These are phyloP conservation scores for Crotophaga sulcirostris DNA, from an alignment of 2,113 vertebrate species.

Conservation along the genomic window DNA sequence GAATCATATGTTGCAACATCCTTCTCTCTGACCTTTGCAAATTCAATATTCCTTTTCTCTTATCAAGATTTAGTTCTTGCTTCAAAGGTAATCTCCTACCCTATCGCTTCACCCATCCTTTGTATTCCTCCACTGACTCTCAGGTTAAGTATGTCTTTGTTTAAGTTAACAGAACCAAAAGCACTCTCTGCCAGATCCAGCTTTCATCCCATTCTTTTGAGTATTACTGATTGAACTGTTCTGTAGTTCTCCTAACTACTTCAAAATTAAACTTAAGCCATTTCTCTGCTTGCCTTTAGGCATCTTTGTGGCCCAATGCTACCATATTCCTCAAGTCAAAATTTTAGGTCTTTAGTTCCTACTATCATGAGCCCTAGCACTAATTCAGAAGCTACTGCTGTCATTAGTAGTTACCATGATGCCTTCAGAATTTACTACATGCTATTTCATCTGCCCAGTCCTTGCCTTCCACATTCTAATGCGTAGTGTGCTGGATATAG, in stretches of 20 bases:
- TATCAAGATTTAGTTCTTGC: background rate
- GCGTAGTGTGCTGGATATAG: background rate
- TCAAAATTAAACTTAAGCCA: background rate
- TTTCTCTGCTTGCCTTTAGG: background rate
- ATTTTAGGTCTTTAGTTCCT: background rate
- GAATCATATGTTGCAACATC: constrained; percentile 6
- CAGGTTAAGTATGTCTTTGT: background rate
- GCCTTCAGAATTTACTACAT: background rate
- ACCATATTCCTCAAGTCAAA: background rate
- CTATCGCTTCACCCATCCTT: background rate
- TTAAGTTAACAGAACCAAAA: background rate
- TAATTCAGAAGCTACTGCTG: background rate
- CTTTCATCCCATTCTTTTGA: background rate
- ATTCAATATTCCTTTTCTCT: constrained; percentile 15
- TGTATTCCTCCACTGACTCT: background rate
- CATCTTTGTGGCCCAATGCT: background rate
- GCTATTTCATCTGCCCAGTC: background rate
- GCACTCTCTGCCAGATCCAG: background rate
- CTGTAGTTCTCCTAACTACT: background rate
- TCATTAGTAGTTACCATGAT: background rate
- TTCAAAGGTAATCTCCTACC: constrained; percentile 12
- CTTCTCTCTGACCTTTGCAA: constrained; percentile 37
- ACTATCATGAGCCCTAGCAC: background rate
- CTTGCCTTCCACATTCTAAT: background rate
- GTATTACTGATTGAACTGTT: background rate